Evolutionary conservation across 2,113 vertebrate species (phyloP).

Genomic region (Camelus bactrianus): DNA sequence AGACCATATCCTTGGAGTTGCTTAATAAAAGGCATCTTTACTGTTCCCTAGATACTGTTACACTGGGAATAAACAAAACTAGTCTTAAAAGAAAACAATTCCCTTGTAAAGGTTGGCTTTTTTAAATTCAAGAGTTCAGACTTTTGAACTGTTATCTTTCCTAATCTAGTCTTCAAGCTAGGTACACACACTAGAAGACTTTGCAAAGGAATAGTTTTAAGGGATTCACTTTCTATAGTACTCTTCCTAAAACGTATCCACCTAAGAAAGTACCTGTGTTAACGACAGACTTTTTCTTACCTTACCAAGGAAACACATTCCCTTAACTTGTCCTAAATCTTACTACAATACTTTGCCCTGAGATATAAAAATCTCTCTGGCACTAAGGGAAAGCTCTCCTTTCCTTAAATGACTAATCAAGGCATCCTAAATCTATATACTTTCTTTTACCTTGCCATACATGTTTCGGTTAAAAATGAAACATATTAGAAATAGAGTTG

Average conservation of each 20-base stretch:
- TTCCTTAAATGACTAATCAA: background rate
- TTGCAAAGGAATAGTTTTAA: conserved; percentile 19
- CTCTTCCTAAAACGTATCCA: background rate
- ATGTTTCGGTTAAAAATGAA: background rate
- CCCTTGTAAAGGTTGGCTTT: background rate
- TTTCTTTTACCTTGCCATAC: background rate
- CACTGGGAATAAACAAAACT: background rate
- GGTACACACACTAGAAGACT: background rate
- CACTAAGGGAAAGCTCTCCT: background rate
- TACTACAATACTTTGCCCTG: background rate
- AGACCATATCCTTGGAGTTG: background rate
- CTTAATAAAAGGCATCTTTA: conserved; percentile 22
- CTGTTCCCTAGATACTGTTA: conserved; percentile 9
- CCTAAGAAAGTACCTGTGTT: background rate
- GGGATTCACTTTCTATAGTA: background rate
- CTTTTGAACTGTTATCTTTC: conserved; percentile 21
- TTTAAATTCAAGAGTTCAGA: conserved; percentile 8
- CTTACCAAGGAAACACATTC: background rate
- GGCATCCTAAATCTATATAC: background rate
- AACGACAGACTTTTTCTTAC: background rate
- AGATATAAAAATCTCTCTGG: background rate
- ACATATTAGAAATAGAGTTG: background rate
- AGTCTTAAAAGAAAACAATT: background rate
- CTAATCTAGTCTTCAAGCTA: conserved; percentile 10
- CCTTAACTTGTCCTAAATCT: background rate